phyloP scores from a whole-genome alignment of 2,113 vertebrate genomes.

The Epinephelus fuscoguttatus region DNA sequence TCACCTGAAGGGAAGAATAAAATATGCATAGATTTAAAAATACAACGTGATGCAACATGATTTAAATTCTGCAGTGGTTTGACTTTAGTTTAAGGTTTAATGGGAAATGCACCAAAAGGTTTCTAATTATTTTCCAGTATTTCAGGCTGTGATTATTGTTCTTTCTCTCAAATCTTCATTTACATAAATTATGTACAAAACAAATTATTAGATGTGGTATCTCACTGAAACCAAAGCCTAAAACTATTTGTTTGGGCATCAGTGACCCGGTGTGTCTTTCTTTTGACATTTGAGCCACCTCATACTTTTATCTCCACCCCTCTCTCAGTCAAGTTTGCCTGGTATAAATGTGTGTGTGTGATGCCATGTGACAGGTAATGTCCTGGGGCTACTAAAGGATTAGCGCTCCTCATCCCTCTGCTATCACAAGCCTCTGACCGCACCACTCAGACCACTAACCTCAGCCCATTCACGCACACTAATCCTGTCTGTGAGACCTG shows the following conservation, averaged over 20 bases:
- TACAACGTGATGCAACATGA: too few relatives aligned
- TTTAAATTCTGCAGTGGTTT: not conserved
- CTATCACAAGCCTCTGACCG: constrained; percentile 24
- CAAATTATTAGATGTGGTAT: not conserved
- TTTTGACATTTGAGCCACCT: not conserved
- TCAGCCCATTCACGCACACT: constrained; percentile 23
- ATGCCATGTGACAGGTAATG: constrained; percentile 55
- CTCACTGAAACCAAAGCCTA: not conserved
- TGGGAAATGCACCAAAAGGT: not conserved
- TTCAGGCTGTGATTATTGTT: not conserved
- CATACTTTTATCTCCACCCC: not conserved
- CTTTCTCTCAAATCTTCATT: not conserved
- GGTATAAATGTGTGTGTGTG: constrained; percentile 20
- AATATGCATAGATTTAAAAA: too few relatives aligned
- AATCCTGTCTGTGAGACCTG: constrained; percentile 37
- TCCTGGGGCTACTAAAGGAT: constrained; percentile 38
- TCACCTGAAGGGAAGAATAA: too few relatives aligned
- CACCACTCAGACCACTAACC: constrained; percentile 20
- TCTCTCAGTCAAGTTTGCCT: not conserved
- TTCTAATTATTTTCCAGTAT: not conserved
- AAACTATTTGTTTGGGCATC: not conserved
- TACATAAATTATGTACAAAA: not conserved
- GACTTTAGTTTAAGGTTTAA: not conserved
- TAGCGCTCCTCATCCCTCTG: constrained; percentile 22
- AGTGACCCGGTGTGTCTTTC: not conserved